Evolutionary conservation across 2,888 invertebrate species (phyloP).

Genomic region (Macropis europaea): DNA sequence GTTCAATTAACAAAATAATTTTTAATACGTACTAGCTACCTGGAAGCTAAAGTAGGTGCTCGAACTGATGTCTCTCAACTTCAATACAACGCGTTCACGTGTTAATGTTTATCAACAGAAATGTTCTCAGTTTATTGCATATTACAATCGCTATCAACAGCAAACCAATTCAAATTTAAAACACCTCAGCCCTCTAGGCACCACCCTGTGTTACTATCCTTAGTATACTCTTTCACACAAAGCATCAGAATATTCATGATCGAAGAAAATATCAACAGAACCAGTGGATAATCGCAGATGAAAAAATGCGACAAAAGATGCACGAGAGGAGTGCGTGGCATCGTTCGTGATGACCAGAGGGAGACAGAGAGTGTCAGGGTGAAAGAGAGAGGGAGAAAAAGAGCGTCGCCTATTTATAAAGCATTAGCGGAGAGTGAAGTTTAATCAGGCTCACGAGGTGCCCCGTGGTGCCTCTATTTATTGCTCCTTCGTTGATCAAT

Average conservation of each 20-base stretch:
- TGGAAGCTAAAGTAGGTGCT: no score
- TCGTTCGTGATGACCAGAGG: slow-evolving; percentile 17
- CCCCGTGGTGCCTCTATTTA: slow-evolving; percentile 62
- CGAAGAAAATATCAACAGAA: not conserved
- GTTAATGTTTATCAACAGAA: no score
- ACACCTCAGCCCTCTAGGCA: no score
- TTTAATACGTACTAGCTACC: no score
- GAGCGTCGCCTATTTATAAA: slow-evolving; percentile 67
- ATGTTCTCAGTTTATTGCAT: no score
- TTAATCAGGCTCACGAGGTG: slow-evolving; percentile 64
- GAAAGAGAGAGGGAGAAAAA: slow-evolving; percentile 16
- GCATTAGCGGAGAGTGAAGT: slow-evolving; percentile 68
- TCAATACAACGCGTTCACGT: no score
- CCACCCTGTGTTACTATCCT: no score
- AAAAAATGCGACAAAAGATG: slow-evolving; percentile 36
- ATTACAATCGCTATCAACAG: no score
- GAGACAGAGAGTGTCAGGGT: slow-evolving; percentile 27
- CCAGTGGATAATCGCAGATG: slow-evolving; percentile 9
- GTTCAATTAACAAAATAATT: no score
- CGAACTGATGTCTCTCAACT: no score
- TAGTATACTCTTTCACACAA: no score
- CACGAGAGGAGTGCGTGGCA: slow-evolving; percentile 14
- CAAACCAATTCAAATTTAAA: no score
- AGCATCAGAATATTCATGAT: not conserved
- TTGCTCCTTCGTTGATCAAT: slow-evolving; percentile 67